A percentile compares a stretch with the other conserved stretches of the same genome.
phyloP scores from a whole-genome alignment of 2,888 invertebrate species.

The Tenthredo distinguenda region DNA sequence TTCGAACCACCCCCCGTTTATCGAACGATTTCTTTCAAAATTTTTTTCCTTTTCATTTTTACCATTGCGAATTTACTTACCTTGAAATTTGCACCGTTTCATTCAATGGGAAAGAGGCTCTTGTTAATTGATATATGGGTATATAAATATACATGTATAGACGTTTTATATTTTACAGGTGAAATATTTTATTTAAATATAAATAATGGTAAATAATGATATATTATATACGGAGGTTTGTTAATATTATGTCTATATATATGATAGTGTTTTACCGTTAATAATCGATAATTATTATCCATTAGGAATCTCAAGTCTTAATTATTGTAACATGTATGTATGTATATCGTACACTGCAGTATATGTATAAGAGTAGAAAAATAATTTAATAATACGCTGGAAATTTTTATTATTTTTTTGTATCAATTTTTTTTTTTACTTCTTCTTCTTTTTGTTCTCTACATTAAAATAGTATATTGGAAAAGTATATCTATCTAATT shows the following conservation, averaged over 20 bases:
- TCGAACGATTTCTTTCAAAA: background rate
- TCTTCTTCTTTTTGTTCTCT: background rate
- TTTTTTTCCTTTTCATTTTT: background rate
- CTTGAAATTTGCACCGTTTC: background rate
- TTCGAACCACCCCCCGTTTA: no score
- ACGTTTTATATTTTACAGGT: conserved; percentile 41
- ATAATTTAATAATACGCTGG: conserved; percentile 47
- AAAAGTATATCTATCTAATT: background rate
- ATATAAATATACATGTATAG: background rate
- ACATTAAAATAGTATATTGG: background rate
- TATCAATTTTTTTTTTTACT: background rate
- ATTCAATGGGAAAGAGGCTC: background rate
- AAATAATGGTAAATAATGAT: conserved; percentile 44
- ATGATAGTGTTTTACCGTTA: background rate
- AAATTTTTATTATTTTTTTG: background rate
- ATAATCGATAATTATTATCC: conserved; percentile 13
- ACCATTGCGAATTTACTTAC: background rate
- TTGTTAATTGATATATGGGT: background rate
- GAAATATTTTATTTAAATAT: conserved; percentile 41
- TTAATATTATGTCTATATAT: background rate
- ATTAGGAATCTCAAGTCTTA: conserved; percentile 14
- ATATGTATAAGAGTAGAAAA: conserved; percentile 17
- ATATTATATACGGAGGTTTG: conserved; percentile 5
- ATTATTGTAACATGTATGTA: background rate
- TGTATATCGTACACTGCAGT: background rate